phyloP scores from a whole-genome alignment of 2,113 vertebrate genomes.

The Formicarius rufipectus region DNA sequence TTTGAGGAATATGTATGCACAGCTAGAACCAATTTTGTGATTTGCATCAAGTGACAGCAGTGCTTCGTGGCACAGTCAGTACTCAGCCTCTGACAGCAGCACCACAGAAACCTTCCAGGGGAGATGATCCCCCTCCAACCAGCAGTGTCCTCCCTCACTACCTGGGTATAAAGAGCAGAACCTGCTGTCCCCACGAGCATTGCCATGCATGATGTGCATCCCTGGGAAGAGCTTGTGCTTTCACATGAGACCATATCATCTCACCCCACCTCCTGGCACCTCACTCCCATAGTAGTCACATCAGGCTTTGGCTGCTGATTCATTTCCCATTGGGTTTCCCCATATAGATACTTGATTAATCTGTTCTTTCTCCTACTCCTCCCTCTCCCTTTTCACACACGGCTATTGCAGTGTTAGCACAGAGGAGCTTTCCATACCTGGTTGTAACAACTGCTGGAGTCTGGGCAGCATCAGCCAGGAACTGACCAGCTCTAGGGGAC shows the following conservation, averaged over 20 bases:
- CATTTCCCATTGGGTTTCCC: neutral
- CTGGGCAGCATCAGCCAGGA: conserved; percentile 34
- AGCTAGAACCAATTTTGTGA: neutral
- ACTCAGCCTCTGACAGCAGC: neutral
- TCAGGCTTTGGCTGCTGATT: neutral
- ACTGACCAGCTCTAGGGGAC: conserved; percentile 47
- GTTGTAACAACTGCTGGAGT: neutral
- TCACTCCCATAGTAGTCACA: neutral
- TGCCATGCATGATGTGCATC: accelerated
- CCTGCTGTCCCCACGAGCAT: neutral
- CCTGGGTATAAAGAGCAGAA: neutral
- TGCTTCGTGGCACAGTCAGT: neutral
- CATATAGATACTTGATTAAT: neutral
- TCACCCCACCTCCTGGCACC: neutral
- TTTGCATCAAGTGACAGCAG: neutral
- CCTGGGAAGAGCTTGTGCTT: neutral
- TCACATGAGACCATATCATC: accelerated
- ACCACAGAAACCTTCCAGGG: neutral
- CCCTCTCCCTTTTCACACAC: neutral
- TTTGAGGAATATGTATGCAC: neutral
- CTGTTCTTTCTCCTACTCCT: neutral
- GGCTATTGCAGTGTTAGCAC: neutral
- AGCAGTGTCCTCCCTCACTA: neutral
- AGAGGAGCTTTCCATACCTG: conserved; percentile 42
- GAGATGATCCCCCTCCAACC: neutral